Base-by-base conservation (phyloP, 2,113 vertebrate species). In the Silurus asotus region DNA sequence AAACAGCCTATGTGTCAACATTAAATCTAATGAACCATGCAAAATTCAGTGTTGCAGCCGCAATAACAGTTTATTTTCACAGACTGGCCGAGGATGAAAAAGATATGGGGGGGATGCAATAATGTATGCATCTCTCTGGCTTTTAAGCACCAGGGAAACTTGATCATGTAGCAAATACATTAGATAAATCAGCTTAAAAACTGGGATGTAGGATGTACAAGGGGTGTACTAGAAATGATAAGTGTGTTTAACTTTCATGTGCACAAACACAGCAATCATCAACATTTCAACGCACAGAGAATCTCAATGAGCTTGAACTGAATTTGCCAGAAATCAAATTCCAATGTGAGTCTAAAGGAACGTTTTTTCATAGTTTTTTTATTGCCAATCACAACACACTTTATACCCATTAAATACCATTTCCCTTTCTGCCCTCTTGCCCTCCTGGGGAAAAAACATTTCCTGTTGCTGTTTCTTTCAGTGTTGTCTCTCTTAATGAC, bases 401-500 rank as follows among this genome's bases (percentile, higher is more conserved):
- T 56, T 51, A 65, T 20, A 65, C 61, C 51, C 74, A 85, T 82
- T 84, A 23, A 25, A 67, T 88, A 87, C 89, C 81, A 88, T 62
- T 92, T 85, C 85, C 88, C 20, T 75, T 48, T 20, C 48, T 77
- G 88, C 85, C 80, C 69, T 84, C 81, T 11, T 0, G 53, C 62
- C n/a, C 49, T 59, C 25, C n/a, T 77, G 45, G 74, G 78, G 51
- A 28, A 82, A 59, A 85, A 37, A n/a, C 81, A 88, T 89, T 84
- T 87, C 58, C 88, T 86, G 86, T 48, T 61, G 14, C 20, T 55
- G 62, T 19, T 64, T 62, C 87, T 37, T 74, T 83, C 25, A 85
- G 83, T 87, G 81, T 84, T 86, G 83, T 90, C 75, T 72, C 58
- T 88, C 77, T 84, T 88, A 87, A 78, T 88, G 80, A 83, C 25